Base-by-base conservation (phyloP, 2,797 vertebrate species). In the Crenuchus spilurus region DNA sequence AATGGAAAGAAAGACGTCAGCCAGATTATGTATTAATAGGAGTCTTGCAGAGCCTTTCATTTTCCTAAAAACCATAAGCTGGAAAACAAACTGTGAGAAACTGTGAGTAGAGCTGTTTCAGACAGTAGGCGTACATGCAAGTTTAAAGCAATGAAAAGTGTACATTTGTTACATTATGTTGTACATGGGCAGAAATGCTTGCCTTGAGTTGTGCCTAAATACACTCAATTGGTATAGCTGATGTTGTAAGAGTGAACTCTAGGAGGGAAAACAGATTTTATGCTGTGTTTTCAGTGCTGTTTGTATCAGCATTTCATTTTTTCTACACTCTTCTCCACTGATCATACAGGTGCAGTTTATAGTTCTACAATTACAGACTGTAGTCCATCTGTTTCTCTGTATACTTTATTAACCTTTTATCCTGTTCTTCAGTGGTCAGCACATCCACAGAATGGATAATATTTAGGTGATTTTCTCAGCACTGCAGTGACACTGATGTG, bases 151-250 rank as follows among this genome's bases (percentile, higher is more conserved):
- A 8, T 5, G 11, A 14, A 31, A 55, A 26, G 24, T 31, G 1
- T 54, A 13, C n/a, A 20, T 20, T 58, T 11, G 37, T 58, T 58
- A 58, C 31, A 37, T 58, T 31, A 30, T 58, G 55, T 31, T 58
- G 2, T 35, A 10, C 54, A 18, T 11, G 11, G n/a, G 41, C 14
- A 37, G 39, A 41, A 1, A 14, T 42, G 37, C 24, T 62, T 42
- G 14, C 58, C 22, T 7, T 41, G 58, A 41, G 20, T 26, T 16
- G 20, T 6, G 20, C 58, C 41, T 18, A 28, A 10, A 54, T 54
- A 30, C 24, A 54, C 8, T 31, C 26, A 28, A 30, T 11, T 5
- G 30, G 30, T 4, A 33, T 6, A 4, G 28, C 33, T 14, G 31
- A 31, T 7, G 7, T 30, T 6, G 1, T 14, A 7, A 4, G 5